These are phyloP conservation scores for Tragelaphus strepsiceros DNA, from an alignment of 2,113 vertebrate species.

Conservation along the genomic window DNA sequence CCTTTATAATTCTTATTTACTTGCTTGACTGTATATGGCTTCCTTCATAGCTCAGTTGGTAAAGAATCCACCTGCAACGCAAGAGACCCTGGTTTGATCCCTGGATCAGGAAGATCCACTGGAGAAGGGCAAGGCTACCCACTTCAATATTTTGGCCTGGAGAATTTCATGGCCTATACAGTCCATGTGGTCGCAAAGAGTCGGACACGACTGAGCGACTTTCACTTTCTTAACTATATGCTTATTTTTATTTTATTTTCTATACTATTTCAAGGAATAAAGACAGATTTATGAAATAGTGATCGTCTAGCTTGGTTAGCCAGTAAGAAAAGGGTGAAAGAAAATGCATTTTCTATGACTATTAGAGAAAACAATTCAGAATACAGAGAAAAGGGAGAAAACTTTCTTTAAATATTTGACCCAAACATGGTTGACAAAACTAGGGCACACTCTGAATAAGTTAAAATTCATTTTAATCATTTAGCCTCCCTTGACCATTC, in stretches of 20 bases:
- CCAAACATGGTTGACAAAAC: accelerated
- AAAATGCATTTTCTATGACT: not conserved
- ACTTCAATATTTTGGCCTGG: not conserved
- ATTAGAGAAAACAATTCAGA: not conserved
- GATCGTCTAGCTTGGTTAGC: not conserved
- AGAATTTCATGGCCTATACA: not conserved
- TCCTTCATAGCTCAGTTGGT: not conserved
- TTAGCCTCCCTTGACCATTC: not conserved
- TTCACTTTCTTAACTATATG: not conserved
- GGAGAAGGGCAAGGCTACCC: not conserved
- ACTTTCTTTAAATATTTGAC: not conserved
- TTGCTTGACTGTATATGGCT: not conserved
- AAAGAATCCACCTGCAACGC: not conserved
- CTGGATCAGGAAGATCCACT: not conserved
- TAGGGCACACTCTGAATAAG: not conserved
- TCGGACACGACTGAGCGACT: accelerated
- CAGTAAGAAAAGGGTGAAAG: not conserved
- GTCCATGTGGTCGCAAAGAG: not conserved
- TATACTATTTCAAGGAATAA: not conserved
- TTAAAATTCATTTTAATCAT: not conserved
- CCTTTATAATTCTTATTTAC: not conserved
- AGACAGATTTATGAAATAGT: not conserved
- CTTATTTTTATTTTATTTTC: not conserved
- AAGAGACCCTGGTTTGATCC: not conserved
- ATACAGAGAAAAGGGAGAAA: not conserved